Percentiles rank a stretch among this genome's conserved stretches.
phyloP scores from a whole-genome alignment of 2,113 vertebrate genomes.

The Mohoua ochrocephala region DNA sequence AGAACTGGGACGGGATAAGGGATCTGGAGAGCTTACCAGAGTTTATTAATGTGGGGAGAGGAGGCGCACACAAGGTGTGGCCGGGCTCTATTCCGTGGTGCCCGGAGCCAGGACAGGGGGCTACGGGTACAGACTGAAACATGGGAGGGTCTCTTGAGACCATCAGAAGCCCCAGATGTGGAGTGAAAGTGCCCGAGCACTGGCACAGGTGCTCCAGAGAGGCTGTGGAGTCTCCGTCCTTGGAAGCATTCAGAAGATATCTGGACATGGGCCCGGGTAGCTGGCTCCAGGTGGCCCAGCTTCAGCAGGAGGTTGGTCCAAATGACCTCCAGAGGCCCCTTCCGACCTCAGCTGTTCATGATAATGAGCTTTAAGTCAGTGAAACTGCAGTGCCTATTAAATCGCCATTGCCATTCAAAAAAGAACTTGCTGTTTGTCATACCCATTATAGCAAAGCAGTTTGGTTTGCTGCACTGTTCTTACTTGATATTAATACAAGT shows the following conservation, averaged over 20 bases:
- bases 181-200: accelerated
- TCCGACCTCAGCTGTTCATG: not conserved
- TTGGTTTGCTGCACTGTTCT: not conserved
- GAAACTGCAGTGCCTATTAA: accelerated
- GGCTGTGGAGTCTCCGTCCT: not conserved
- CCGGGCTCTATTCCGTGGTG: accelerated
- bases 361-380: accelerated
- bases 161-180: accelerated
- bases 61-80: not conserved
- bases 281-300: not conserved
- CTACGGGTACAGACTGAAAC: accelerated
- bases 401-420: accelerated
- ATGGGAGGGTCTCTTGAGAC: too few relatives aligned
- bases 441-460: accelerated
- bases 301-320: not conserved
- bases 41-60: accelerated
- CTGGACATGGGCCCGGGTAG: accelerated
- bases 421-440: not conserved
- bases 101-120: not conserved
- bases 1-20: accelerated
- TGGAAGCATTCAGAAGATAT: accelerated
- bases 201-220: not conserved
- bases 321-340: not conserved
- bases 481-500: not conserved
- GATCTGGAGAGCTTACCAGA: accelerated